These are phyloP conservation scores for Papilio glaucus DNA, from an alignment of 1,140 invertebrate genomes.

Conservation along the genomic window DNA sequence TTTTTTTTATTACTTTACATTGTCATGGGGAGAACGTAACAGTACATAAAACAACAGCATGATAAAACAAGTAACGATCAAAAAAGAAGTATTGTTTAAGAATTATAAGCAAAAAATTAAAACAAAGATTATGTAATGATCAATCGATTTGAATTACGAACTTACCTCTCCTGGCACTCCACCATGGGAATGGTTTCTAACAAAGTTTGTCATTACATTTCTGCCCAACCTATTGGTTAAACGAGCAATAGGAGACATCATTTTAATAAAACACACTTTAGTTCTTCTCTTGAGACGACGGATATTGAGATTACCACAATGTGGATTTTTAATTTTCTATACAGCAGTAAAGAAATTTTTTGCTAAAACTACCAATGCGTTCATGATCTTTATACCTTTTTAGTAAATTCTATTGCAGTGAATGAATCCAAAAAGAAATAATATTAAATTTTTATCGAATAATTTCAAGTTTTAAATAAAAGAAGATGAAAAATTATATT, in stretches of 20 bases:
- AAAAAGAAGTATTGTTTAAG: too few relatives aligned
- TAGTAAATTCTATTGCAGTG: background rate
- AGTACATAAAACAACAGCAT: too few relatives aligned
- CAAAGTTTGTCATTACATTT: conserved; percentile 82
- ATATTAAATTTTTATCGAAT: background rate
- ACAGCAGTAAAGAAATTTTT: background rate
- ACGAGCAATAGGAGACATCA: conserved; percentile 71
- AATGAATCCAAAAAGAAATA: background rate
- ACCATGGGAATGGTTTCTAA: conserved; percentile 85
- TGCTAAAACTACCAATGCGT: conserved; percentile 61
- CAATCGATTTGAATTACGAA: conserved; percentile 61
- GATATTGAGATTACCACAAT: conserved; percentile 48
- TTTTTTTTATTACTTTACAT: too few relatives aligned
- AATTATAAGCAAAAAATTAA: conserved; percentile 33
- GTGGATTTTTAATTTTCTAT: conserved; percentile 49
- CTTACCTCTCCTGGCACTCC: conserved; percentile 87
- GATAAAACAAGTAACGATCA: too few relatives aligned
- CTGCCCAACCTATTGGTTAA: conserved; percentile 77
- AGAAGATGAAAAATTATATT: background rate
- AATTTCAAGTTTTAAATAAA: background rate
- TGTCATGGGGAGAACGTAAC: too few relatives aligned
- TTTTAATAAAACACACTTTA: conserved; percentile 54
- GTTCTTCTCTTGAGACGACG: conserved; percentile 39
- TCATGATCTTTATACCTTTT: conserved; percentile 36
- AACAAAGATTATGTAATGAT: conserved; percentile 79